These are phyloP conservation scores for Acanthaster planci DNA, from an alignment of 35 echinoderm and acorn worm species.

Conservation along the genomic window DNA sequence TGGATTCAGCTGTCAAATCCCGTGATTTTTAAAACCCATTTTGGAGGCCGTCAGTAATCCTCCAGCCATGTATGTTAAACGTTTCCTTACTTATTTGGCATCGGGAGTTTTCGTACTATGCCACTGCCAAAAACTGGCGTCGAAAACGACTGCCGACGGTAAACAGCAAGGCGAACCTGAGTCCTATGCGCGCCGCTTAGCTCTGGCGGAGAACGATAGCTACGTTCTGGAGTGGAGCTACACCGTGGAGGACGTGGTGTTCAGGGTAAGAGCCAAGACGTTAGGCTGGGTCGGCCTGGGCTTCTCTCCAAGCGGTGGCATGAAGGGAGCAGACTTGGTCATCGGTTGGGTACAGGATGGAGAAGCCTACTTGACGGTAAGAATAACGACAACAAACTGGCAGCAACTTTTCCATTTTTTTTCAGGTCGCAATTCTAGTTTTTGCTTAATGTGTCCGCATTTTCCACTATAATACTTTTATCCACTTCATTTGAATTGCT, in stretches of 20 bases:
- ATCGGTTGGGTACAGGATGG: constrained; percentile 49
- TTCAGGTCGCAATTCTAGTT: no score
- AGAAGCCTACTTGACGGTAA: constrained; percentile 38
- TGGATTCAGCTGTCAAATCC: no score
- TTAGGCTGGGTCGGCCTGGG: constrained; percentile 35
- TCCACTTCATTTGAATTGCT: no score
- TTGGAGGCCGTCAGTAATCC: neutral
- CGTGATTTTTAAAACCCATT: neutral
- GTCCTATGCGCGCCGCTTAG: neutral
- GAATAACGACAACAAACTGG: neutral
- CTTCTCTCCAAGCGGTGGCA: constrained; percentile 38
- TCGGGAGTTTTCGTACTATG: neutral
- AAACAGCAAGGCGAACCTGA: neutral
- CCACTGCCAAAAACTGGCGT: neutral
- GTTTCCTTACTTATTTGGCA: neutral
- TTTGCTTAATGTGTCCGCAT: no score
- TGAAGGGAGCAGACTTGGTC: constrained; percentile 39
- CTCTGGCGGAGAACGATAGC: neutral
- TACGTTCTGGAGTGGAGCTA: constrained; percentile 26
- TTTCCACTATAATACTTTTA: no score
- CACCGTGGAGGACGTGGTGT: constrained; percentile 1
- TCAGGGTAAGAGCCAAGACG: constrained; percentile 26
- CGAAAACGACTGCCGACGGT: neutral
- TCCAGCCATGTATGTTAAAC: neutral
- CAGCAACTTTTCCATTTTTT: no score